Percentiles rank a stretch among this genome's conserved stretches.
These are phyloP conservation scores for Leptothorax acervorum DNA, from an alignment of 2,888 invertebrate species.

Conservation along the genomic window DNA sequence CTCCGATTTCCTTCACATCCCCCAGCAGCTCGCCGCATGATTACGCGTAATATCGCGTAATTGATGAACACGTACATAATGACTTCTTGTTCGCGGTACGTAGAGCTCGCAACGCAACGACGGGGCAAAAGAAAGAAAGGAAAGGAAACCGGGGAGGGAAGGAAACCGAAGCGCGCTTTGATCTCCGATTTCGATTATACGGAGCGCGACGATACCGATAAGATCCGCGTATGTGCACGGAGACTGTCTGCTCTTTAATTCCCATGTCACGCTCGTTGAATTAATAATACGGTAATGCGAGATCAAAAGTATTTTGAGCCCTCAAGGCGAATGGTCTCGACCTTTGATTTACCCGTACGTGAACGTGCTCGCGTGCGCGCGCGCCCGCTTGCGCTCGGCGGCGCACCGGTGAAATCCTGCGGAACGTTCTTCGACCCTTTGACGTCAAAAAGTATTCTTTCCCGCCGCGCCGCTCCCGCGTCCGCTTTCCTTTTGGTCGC, in stretches of 20 bases:
- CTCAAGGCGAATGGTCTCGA: constrained; percentile 57
- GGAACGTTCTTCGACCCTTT: constrained; percentile 66
- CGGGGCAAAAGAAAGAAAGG: constrained; percentile 25
- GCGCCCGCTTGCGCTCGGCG: neutral
- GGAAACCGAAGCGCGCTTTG: constrained; percentile 49
- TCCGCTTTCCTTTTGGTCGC: constrained; percentile 57
- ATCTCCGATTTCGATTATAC: constrained; percentile 57
- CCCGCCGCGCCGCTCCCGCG: constrained; percentile 55
- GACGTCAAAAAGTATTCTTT: constrained; percentile 69
- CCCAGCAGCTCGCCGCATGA: constrained; percentile 32
- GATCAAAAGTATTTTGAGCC: constrained; percentile 61
- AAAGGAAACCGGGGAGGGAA: neutral
- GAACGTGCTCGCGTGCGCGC: constrained; percentile 34
- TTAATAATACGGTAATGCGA: constrained; percentile 58
- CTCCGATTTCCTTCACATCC: constrained; percentile 33
- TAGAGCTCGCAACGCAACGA: neutral
- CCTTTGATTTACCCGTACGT: constrained; percentile 57
- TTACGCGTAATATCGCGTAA: constrained; percentile 45
- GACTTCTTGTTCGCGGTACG: constrained; percentile 26
- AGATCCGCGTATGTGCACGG: constrained; percentile 56
- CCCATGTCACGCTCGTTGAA: constrained; percentile 60
- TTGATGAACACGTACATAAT: constrained; percentile 52
- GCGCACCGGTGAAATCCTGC: constrained; percentile 58
- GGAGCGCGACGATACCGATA: constrained; percentile 56
- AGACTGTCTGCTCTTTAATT: constrained; percentile 55